These are phyloP conservation scores for Scelioninae gen. 2 DNA, from an alignment of 2,888 invertebrate genomes.

Conservation along the genomic window DNA sequence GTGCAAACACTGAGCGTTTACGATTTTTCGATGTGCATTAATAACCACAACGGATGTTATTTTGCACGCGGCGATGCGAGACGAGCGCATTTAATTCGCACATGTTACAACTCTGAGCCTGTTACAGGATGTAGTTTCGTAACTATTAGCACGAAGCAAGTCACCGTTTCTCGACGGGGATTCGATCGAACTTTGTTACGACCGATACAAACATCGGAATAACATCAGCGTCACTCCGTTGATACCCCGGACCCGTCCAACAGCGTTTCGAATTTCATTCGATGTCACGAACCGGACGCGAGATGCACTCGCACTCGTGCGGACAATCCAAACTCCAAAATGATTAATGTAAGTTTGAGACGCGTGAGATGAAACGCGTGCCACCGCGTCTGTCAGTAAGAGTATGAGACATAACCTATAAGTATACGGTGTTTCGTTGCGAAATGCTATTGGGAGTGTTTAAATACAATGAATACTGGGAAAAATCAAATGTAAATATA, in stretches of 20 bases:
- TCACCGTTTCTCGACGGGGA: slow-evolving; percentile 47
- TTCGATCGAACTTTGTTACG: slow-evolving; percentile 43
- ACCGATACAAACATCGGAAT: slow-evolving; percentile 50
- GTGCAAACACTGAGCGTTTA: slow-evolving; percentile 37
- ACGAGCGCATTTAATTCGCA: slow-evolving; percentile 55
- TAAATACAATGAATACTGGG: too few relatives aligned
- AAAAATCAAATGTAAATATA: too few relatives aligned
- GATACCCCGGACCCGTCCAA: slow-evolving; percentile 31
- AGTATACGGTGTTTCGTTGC: too few relatives aligned
- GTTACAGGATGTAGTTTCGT: slow-evolving; percentile 59
- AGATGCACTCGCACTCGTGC: slow-evolving; percentile 19
- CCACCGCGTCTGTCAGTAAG: too few relatives aligned
- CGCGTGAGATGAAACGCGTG: slow-evolving; percentile 38
- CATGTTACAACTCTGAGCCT: slow-evolving; percentile 54
- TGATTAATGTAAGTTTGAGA: slow-evolving; percentile 36
- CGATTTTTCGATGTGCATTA: slow-evolving; percentile 55
- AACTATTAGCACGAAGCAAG: slow-evolving; percentile 53
- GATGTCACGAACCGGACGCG: slow-evolving; percentile 18
- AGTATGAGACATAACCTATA: too few relatives aligned
- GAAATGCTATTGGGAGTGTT: too few relatives aligned
- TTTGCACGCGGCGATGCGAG: slow-evolving; percentile 56
- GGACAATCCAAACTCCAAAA: slow-evolving; percentile 6
- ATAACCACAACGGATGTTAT: slow-evolving; percentile 58
- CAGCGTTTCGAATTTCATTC: slow-evolving; percentile 40
- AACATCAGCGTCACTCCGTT: slow-evolving; percentile 34